These are phyloP conservation scores for Drosophila cardini DNA, from an alignment of 1,140 invertebrate genomes.

Conservation along the genomic window DNA sequence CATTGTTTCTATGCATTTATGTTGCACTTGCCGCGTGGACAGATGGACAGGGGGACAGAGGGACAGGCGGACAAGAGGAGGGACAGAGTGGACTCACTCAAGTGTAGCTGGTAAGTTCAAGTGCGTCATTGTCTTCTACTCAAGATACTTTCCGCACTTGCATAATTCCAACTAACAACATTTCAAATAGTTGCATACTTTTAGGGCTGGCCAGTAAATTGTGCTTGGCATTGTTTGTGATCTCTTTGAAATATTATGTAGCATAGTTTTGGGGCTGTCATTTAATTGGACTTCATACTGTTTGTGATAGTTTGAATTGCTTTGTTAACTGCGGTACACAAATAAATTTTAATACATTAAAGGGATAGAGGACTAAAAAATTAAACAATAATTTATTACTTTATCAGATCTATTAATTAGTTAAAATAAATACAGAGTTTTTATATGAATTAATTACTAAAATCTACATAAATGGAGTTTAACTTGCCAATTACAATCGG, in stretches of 20 bases:
- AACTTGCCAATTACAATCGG: constrained; percentile 4
- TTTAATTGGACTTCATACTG: too few species aligned
- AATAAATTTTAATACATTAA: too few species aligned
- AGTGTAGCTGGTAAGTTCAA: constrained; percentile 69
- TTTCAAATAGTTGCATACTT: constrained; percentile 13
- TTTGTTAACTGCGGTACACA: too few species aligned
- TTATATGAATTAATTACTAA: background rate
- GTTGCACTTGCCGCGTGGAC: constrained; percentile 59
- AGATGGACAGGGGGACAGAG: background rate
- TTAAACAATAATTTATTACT: too few species aligned
- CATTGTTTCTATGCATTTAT: constrained; percentile 81
- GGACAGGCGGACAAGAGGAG: constrained; percentile 2
- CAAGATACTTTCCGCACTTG: constrained; percentile 45
- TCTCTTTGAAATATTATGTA: background rate
- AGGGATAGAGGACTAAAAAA: too few species aligned
- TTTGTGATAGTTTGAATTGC: too few species aligned
- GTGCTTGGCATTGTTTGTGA: background rate
- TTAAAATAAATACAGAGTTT: too few species aligned
- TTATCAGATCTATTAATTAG: too few species aligned
- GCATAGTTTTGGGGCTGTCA: background rate
- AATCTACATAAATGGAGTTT: background rate
- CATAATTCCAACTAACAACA: constrained; percentile 48
- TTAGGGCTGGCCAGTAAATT: constrained; percentile 1
- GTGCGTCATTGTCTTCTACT: constrained; percentile 62
- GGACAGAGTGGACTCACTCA: constrained; percentile 41